Evolutionary conservation across 2,888 invertebrate species (phyloP).

Genomic region (Nezara viridula): DNA sequence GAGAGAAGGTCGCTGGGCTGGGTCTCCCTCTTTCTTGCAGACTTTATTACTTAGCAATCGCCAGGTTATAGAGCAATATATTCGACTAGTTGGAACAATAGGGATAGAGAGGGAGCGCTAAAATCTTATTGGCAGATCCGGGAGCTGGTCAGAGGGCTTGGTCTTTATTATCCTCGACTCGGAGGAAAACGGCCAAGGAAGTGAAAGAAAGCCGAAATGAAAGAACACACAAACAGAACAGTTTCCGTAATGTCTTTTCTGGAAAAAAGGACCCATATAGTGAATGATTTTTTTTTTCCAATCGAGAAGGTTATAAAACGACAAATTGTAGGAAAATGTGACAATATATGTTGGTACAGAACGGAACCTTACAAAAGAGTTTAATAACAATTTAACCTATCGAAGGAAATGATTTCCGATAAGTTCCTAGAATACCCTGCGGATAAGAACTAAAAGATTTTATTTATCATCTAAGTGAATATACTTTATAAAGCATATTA

Average conservation of each 20-base stretch:
- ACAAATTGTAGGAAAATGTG: no score
- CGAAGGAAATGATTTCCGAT: no score
- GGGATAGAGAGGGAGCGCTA: constrained; percentile 38
- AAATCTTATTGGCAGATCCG: constrained; percentile 25
- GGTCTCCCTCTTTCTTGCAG: not conserved
- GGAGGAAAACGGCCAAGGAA: not conserved
- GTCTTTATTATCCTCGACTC: not conserved
- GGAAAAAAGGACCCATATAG: not conserved
- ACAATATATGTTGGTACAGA: no score
- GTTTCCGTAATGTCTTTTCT: not conserved
- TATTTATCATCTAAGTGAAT: no score
- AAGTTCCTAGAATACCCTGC: no score
- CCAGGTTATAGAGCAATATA: constrained; percentile 32
- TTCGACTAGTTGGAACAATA: constrained; percentile 44
- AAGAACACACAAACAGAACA: not conserved
- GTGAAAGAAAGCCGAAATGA: not conserved
- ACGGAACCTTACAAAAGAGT: no score
- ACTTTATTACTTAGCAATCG: constrained; percentile 38
- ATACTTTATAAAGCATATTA: no score
- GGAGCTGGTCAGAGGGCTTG: not conserved
- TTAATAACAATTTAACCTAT: no score
- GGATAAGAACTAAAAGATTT: no score
- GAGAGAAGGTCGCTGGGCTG: not conserved
- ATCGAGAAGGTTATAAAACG: no score
- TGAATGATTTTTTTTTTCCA: not conserved